Evolutionary conservation across 2,888 invertebrate species (phyloP).

Genomic region (Caprella mutica): DNA sequence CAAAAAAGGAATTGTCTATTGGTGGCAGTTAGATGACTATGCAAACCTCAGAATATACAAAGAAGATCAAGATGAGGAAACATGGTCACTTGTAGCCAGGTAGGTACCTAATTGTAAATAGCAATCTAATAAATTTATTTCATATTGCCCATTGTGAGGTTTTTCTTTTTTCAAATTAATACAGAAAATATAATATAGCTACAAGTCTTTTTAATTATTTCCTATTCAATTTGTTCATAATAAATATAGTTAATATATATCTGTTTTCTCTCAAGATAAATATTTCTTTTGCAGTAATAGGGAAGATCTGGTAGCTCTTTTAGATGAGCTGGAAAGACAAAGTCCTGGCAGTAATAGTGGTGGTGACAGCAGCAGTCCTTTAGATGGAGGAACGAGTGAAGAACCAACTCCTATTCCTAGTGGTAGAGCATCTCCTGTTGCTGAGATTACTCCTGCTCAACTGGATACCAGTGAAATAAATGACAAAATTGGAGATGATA

Average conservation of each 20-base stretch:
- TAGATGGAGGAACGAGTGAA: conserved; percentile 30
- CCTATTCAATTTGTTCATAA: not conserved
- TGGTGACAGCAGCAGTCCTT: conserved; percentile 39
- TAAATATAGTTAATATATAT: not conserved
- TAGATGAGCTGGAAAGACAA: conserved; percentile 52
- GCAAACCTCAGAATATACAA: conserved; percentile 83
- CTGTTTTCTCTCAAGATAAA: too few relatives aligned
- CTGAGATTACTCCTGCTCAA: conserved; percentile 31
- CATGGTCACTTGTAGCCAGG: conserved; percentile 85
- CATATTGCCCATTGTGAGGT: not conserved
- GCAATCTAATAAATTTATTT: not conserved
- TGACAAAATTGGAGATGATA: conserved; percentile 1
- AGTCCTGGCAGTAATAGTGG: conserved; percentile 48
- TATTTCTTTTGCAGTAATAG: conserved; percentile 52
- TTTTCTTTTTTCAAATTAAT: not conserved
- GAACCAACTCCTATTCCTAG: conserved; percentile 31
- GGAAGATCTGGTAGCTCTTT: conserved; percentile 66
- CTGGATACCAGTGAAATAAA: not conserved
- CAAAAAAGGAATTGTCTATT: conserved; percentile 79
- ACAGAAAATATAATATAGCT: too few relatives aligned
- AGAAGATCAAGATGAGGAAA: conserved; percentile 92
- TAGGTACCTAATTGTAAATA: conserved; percentile 42
- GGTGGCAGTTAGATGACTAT: conserved; percentile 80
- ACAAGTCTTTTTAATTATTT: not conserved
- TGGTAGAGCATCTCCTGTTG: conserved; percentile 34